Percentiles rank a stretch among this genome's conserved stretches.
phyloP scores from a whole-genome alignment of 1,140 invertebrate genomes.

The Megathymus violae region DNA sequence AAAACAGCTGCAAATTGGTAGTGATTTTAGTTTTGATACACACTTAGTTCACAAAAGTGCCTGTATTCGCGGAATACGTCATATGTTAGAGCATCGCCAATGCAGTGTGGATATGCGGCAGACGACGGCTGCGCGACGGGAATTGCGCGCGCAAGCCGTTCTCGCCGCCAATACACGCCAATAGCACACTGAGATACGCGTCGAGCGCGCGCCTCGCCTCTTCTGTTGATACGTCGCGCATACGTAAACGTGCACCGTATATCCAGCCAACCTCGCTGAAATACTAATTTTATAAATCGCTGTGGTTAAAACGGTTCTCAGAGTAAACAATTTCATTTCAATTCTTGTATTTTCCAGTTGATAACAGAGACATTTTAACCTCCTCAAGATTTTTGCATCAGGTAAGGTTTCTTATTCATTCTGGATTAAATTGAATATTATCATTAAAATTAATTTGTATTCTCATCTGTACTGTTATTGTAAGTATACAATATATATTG shows the following conservation, averaged over 20 bases:
- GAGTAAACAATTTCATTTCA: slow-evolving; percentile 10
- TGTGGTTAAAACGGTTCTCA: slow-evolving; percentile 14
- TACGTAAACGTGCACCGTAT: slow-evolving; percentile 43
- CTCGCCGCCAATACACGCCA: slow-evolving; percentile 56
- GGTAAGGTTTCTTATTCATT: slow-evolving; percentile 8
- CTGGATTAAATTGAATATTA: background rate
- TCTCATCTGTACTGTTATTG: background rate
- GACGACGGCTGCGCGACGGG: slow-evolving; percentile 43
- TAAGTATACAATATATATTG: too few species aligned
- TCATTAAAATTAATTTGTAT: background rate
- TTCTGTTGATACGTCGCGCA: slow-evolving; percentile 50
- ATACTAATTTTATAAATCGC: slow-evolving; percentile 39
- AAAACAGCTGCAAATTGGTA: too few species aligned
- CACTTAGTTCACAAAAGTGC: slow-evolving; percentile 1
- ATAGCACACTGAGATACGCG: slow-evolving; percentile 59
- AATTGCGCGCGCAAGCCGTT: slow-evolving; percentile 59
- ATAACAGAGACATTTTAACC: background rate
- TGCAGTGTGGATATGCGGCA: slow-evolving; percentile 62
- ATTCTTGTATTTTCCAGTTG: background rate
- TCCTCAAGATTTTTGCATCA: background rate
- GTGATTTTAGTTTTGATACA: slow-evolving; percentile 7
- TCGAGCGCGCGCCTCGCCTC: slow-evolving; percentile 63
- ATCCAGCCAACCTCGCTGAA: slow-evolving; percentile 42
- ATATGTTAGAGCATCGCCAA: slow-evolving; percentile 44
- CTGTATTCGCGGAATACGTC: slow-evolving; percentile 35